Evolutionary conservation across 1,140 invertebrate species (phyloP), one percentile per base, ranked within the genome.

Genomic region (Apis cerana): DNA sequence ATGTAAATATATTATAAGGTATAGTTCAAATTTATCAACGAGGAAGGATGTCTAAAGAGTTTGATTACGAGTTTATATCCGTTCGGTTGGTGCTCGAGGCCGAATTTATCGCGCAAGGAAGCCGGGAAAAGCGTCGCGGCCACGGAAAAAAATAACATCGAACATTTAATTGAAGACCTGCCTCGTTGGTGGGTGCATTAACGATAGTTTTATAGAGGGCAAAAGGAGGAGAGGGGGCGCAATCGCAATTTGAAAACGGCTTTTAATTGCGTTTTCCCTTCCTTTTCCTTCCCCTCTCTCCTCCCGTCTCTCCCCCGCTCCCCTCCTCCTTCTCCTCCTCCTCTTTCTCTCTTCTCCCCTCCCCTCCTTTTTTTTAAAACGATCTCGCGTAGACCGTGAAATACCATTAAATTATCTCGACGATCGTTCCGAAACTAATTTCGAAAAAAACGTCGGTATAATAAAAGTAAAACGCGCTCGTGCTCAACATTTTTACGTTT

Each of bases 361-460:
- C 3, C 8, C 13, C 19, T 33, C 17, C 12, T 27, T 52, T 52
- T 9, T 54, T 43, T 54, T 54, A 21, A 27, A 64, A 52, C 50
- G 23, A 12, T 50, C 17, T 48, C 68, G 58, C 68, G 58, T 71
- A 72, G 48, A 62, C 58, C 48, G 54, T 78, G 65, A 70, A 78
- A 69, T 78, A 69, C 65, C 76, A 70, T 78, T 78, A 70, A 78
- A 78, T 78, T 78, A 78, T 78, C 75, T 78, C 75, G 75, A 78
- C 64, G 64, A 68, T 68, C 75, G 75, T 69, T 78, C 52, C 75
- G 64, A 78, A 78, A 78, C 76, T 78, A 78, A 78, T 78, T 78
- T 78, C 65, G 52, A 70, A 78, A 76, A 68, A 69, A 70, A 70
- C 76, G 75, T 68, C 64, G 64, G 64, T 78, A 43, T 43, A 78